Base-by-base conservation (phyloP, 2,113 vertebrate species). In the Eleginops maclovinus region DNA sequence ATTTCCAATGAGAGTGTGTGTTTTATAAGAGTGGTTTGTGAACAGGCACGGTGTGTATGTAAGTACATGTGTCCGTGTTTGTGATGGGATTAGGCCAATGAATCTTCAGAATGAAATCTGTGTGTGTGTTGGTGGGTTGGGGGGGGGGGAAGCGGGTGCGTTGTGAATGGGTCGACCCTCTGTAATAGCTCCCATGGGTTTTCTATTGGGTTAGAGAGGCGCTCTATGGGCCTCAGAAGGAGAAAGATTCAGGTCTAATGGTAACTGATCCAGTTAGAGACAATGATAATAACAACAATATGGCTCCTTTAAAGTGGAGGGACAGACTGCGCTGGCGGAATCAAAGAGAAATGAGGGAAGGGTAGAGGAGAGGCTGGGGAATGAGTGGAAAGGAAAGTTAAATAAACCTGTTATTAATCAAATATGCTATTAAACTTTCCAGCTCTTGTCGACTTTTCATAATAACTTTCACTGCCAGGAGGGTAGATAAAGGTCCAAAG, bases 201-300 rank as follows among this genome's bases (percentile, higher is more conserved):
- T 91, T 89, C 87, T 92, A 93, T 93, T 92, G 91, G 86, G 89
- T 93, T 93, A 93, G 77, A 75, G 86, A 71, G 87, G 83, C 28
- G 79, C 67, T 89, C 86, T 89, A 90, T 84, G 89, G 89, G 88
- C 84, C 90, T 85, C 82, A 88, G 83, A 93, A 93, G 85, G 84
- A 92, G 87, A 87, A 64, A 75, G 86, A 92, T 92, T 90, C 88
- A 87, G 88, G 91, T 92, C 92, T 93, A 93, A 93, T 93, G 91
- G 92, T 84, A 89, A 89, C 91, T 89, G 90, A 93, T 93, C 84
- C 84, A 65, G 90, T 93, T 93, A 93, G 84, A 89, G 82, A 88
- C 88, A 85, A 90, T 87, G 89, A 92, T 90, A 87, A 89, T 83
- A 92, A 90, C 90, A 92, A 87, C 90, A 88, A 89, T 82, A 88